These are phyloP conservation scores for Linyphia triangularis DNA, from an alignment of 2,888 invertebrate species.

Conservation along the genomic window DNA sequence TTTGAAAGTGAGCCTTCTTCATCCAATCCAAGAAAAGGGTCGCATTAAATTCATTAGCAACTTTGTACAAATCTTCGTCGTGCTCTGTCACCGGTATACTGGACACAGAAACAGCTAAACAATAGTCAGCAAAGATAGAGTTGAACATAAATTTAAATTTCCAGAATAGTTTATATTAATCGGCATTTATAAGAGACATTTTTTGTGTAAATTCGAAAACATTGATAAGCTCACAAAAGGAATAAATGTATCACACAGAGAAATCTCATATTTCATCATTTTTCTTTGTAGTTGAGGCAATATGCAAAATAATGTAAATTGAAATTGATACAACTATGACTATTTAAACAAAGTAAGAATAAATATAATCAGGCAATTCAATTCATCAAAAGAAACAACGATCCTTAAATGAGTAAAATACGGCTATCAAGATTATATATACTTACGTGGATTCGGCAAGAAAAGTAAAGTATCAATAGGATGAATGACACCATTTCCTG, in stretches of 20 bases:
- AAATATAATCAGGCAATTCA: background rate
- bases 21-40: slow-evolving; percentile 60
- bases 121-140: too few species aligned
- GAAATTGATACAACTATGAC: background rate
- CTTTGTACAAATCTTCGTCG: background rate
- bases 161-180: too few species aligned
- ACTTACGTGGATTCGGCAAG: slow-evolving; percentile 28
- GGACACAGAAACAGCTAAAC: background rate
- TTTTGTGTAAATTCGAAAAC: too few species aligned
- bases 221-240: too few species aligned
- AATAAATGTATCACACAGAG: too few species aligned
- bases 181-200: too few species aligned
- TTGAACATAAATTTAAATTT: too few species aligned
- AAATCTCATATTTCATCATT: too few species aligned
- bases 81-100: background rate
- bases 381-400: background rate
- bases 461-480: slow-evolving; percentile 58
- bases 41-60: slow-evolving; percentile 49
- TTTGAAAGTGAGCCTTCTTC: slow-evolving; percentile 42
- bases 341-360: too few species aligned
- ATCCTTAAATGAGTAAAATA: background rate
- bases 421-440: too few species aligned
- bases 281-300: background rate
- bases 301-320: background rate
- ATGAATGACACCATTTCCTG: slow-evolving; percentile 75